Percentiles rank a stretch among this genome's conserved stretches.
Evolutionary conservation across 2,797 vertebrate species (phyloP).

Genomic region (Bradypodion ventrale): DNA sequence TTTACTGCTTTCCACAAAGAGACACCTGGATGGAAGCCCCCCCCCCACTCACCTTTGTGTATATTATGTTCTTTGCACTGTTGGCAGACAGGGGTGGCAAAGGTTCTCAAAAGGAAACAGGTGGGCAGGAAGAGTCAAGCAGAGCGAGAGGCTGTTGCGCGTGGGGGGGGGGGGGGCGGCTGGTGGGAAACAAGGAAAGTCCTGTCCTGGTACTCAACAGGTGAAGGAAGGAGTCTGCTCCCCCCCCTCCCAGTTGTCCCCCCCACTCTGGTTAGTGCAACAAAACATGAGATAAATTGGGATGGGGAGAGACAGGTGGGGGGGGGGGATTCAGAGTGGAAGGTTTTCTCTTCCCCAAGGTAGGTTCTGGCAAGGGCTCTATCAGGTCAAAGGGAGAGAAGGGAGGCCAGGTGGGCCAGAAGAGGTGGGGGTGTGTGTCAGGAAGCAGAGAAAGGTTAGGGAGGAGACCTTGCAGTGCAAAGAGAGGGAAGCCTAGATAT

Average conservation of each 20-base stretch:
- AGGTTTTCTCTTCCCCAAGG: neutral
- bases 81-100: too few species aligned
- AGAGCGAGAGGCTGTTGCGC: accelerated
- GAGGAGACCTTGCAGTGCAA: too few species aligned
- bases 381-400: too few species aligned
- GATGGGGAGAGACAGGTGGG: too few species aligned
- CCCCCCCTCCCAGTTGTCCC: too few species aligned
- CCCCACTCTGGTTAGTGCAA: neutral
- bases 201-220: neutral
- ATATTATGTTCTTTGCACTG: too few species aligned
- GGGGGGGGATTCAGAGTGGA: neutral
- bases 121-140: neutral
- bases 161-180: accelerated
- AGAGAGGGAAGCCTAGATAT: too few species aligned
- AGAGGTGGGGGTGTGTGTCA: too few species aligned
- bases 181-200: neutral
- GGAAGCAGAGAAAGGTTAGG: too few species aligned
- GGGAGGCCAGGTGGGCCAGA: neutral
- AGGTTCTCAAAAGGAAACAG: neutral
- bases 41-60: too few species aligned
- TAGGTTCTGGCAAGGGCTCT: neutral
- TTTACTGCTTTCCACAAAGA: neutral
- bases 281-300: neutral
- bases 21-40: too few species aligned
- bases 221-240: neutral